Evolutionary conservation across 2,797 vertebrate species (phyloP).

Genomic region (Crocidura indochinensis): DNA sequence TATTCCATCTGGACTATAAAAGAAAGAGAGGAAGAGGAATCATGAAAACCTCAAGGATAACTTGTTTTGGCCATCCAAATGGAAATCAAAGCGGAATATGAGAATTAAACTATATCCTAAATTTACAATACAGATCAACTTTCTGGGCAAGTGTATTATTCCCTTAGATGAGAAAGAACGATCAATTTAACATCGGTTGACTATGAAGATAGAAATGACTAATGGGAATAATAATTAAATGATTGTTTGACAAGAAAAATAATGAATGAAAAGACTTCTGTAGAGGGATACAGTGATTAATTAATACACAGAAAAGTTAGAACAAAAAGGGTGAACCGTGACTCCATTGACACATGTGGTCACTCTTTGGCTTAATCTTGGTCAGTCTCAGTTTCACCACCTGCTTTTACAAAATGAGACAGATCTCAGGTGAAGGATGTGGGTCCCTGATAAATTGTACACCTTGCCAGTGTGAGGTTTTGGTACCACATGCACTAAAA

Average conservation of each 20-base stretch:
- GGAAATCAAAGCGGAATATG: slow-evolving; percentile 48
- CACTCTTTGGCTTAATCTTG: slow-evolving; percentile 32
- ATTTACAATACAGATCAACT: slow-evolving; percentile 64
- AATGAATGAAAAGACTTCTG: not conserved
- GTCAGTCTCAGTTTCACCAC: slow-evolving; percentile 44
- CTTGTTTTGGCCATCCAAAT: slow-evolving; percentile 30
- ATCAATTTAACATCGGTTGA: slow-evolving; percentile 38
- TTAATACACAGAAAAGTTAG: not conserved
- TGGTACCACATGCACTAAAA: too few species aligned
- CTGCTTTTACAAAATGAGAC: not conserved
- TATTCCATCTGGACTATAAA: slow-evolving; percentile 61
- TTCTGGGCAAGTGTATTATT: slow-evolving; percentile 45
- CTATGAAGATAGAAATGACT: slow-evolving; percentile 15
- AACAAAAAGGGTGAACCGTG: not conserved
- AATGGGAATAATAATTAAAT: slow-evolving; percentile 7
- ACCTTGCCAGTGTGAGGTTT: too few species aligned
- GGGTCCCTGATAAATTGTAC: too few species aligned
- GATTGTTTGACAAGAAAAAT: not conserved
- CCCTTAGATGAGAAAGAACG: slow-evolving; percentile 15
- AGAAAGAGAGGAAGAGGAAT: slow-evolving; percentile 58
- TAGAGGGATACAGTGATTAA: not conserved
- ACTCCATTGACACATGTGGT: not conserved
- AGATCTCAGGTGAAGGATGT: not conserved
- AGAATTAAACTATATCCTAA: slow-evolving; percentile 49
- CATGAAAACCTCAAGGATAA: slow-evolving; percentile 61